Evolutionary conservation across 2,113 vertebrate species (phyloP).

Genomic region (Ameiurus melas): DNA sequence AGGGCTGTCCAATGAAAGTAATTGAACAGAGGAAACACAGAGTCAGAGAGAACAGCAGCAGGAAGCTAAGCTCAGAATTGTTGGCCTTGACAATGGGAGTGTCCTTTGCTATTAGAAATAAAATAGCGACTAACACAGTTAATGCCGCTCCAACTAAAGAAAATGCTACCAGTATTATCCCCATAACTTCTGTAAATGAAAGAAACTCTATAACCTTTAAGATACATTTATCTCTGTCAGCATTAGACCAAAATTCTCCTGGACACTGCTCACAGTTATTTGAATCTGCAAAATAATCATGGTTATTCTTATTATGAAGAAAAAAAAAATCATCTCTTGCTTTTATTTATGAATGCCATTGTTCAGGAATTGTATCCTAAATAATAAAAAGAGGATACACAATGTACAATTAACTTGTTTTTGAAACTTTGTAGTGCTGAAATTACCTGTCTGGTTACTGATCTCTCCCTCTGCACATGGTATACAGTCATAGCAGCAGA

Average conservation of each 20-base stretch:
- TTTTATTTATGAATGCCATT: conserved; percentile 23
- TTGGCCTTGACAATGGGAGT: conserved; percentile 43
- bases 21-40: too few species aligned
- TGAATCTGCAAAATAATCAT: conserved; percentile 70
- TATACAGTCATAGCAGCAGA: conserved; percentile 67
- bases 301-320: neutral
- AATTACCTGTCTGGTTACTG: conserved; percentile 60
- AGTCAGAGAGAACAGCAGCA: too few species aligned
- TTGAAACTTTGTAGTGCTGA: neutral
- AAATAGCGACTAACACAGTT: neutral
- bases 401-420: conserved; percentile 48
- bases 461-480: conserved; percentile 63
- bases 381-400: conserved; percentile 55
- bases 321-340: too few species aligned
- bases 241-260: neutral
- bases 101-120: neutral
- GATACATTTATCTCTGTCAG: conserved; percentile 53
- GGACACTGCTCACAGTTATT: conserved; percentile 61
- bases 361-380: conserved; percentile 44
- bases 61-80: conserved; percentile 54
- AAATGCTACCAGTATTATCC: neutral
- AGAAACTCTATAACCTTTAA: neutral
- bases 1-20: too few species aligned
- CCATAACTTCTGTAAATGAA: neutral
- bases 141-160: neutral